Percentiles rank a stretch among this genome's conserved stretches.
phyloP scores from a whole-genome alignment of 2,888 invertebrate genomes.

The Torymus auratus region DNA sequence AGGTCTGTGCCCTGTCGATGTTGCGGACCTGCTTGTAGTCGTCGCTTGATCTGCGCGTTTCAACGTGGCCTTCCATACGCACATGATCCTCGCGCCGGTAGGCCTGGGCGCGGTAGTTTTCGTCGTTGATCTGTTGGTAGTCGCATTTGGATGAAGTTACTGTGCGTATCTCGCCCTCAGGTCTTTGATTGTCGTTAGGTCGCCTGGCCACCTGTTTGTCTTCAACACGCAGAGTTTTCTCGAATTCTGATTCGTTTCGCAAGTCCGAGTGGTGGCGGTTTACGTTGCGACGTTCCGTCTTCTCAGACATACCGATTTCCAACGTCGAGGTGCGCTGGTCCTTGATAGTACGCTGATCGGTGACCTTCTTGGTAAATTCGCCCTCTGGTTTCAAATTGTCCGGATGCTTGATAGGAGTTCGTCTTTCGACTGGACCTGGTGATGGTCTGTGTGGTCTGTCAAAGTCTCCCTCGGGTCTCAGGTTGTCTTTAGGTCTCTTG shows the following conservation, averaged over 20 bases:
- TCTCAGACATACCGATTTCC: conserved; percentile 71
- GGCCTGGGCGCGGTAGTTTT: conserved; percentile 41
- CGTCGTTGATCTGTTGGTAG: conserved; percentile 38
- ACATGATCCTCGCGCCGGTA: conserved; percentile 82
- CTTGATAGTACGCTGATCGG: conserved; percentile 79
- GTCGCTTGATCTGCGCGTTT: conserved; percentile 77
- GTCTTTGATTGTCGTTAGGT: conserved; percentile 14
- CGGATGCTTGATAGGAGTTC: conserved; percentile 70
- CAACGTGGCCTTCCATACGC: conserved; percentile 81
- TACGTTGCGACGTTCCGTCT: conserved; percentile 60
- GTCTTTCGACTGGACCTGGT: conserved; percentile 76
- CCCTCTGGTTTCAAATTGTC: conserved; percentile 81
- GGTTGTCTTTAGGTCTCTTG: conserved; percentile 72
- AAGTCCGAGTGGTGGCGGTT: conserved; percentile 45
- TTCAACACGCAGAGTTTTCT: conserved; percentile 50
- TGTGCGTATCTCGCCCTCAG: conserved; percentile 31
- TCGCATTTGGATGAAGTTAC: conserved; percentile 9
- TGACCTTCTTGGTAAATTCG: conserved; percentile 70
- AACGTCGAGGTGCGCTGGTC: conserved; percentile 66
- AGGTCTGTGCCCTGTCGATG: conserved; percentile 79
- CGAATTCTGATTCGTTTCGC: conserved; percentile 48
- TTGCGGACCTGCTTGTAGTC: conserved; percentile 80
- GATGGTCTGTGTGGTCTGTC: conserved; percentile 76
- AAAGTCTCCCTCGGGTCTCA: conserved; percentile 76
- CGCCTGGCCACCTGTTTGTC: conserved; percentile 27